These are phyloP conservation scores for Eira barbara DNA, from an alignment of 2,113 vertebrate genomes.

Conservation along the genomic window DNA sequence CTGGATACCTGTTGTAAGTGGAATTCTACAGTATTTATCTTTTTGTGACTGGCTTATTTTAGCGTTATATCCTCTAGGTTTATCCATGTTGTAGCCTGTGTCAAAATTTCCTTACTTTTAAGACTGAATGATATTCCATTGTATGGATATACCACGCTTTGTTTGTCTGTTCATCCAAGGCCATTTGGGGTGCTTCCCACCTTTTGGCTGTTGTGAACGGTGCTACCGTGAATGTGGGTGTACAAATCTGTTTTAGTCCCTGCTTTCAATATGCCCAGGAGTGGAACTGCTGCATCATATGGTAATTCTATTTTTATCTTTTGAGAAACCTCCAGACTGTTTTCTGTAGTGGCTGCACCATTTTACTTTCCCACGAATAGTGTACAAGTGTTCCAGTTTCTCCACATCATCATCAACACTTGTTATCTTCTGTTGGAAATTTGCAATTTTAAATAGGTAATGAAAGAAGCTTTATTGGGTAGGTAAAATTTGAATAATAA, in stretches of 20 bases:
- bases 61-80: background rate
- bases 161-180: background rate
- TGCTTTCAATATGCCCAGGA: too few relatives aligned
- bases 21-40: background rate
- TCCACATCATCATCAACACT: background rate
- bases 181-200: background rate
- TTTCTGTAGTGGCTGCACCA: background rate
- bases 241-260: too few relatives aligned
- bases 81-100: background rate
- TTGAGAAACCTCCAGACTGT: background rate
- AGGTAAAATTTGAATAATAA: background rate
- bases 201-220: too few relatives aligned
- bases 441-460: background rate
- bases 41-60: background rate
- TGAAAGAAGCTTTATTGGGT: background rate
- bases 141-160: background rate
- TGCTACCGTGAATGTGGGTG: too few relatives aligned
- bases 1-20: background rate
- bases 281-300: too few relatives aligned
- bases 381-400: background rate
- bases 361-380: background rate
- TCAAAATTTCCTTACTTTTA: background rate
- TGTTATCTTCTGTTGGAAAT: background rate
- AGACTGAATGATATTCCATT: background rate
- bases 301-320: too few relatives aligned